phyloP scores from a whole-genome alignment of 2,888 invertebrate species.

The Eupithecia subfuscata region DNA sequence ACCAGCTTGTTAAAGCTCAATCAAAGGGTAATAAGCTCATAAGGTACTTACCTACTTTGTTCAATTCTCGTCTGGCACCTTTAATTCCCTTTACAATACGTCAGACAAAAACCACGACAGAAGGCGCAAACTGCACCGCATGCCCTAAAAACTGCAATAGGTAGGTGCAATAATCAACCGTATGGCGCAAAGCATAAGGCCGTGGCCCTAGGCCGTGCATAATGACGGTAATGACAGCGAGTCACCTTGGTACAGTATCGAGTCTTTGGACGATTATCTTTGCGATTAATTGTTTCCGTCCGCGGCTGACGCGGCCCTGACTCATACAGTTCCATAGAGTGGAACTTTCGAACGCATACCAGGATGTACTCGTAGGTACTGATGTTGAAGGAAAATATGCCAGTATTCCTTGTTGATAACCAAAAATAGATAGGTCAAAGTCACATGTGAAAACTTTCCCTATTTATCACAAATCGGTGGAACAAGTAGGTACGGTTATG shows the following conservation, averaged over 20 bases:
- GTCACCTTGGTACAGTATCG: slow-evolving; percentile 3
- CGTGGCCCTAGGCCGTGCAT: neutral
- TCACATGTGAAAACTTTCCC: neutral
- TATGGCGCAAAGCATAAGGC: neutral
- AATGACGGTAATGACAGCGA: neutral
- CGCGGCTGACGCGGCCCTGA: slow-evolving; percentile 45
- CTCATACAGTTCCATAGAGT: slow-evolving; percentile 31
- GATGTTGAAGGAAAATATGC: neutral
- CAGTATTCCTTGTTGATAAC: neutral
- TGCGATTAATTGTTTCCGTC: slow-evolving; percentile 70
- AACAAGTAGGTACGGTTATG: too few relatives aligned
- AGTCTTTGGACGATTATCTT: slow-evolving; percentile 61
- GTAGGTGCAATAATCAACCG: neutral
- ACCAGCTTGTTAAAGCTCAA: neutral
- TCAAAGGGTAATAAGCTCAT: neutral
- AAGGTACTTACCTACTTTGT: neutral
- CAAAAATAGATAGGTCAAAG: neutral
- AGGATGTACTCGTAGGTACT: neutral
- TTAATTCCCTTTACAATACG: neutral
- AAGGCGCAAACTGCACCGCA: neutral
- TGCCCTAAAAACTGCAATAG: neutral
- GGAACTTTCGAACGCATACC: neutral
- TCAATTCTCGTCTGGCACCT: neutral
- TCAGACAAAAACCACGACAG: neutral
- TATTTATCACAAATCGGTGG: neutral